These are phyloP conservation scores for Coronaproctus castanopsis DNA, from an alignment of 2,888 invertebrate species.

Conservation along the genomic window DNA sequence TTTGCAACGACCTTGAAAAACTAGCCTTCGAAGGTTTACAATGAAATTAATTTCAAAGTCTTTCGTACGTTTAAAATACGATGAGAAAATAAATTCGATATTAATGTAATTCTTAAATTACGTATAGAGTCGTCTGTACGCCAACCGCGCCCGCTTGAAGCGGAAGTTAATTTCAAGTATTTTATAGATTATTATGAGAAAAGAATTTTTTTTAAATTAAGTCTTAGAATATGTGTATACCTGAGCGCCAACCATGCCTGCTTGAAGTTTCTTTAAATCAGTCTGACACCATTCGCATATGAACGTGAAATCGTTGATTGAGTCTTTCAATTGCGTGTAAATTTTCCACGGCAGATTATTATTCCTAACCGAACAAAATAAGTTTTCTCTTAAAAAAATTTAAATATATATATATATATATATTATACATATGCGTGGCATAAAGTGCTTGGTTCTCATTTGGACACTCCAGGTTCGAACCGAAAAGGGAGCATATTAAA, in stretches of 20 bases:
- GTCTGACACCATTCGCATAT: conserved; percentile 1
- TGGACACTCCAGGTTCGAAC: not conserved
- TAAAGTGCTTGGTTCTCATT: not conserved
- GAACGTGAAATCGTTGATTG: conserved; percentile 1
- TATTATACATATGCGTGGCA: not conserved
- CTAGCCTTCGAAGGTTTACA: too few species aligned
- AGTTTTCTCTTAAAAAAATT: not conserved
- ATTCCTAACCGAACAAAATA: not conserved
- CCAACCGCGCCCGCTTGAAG: too few species aligned
- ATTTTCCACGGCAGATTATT: not conserved
- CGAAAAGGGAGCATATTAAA: too few species aligned
- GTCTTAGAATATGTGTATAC: not conserved
- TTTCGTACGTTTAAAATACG: too few species aligned
- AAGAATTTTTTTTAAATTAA: too few species aligned
- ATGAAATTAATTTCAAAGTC: too few species aligned
- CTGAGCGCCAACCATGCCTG: conserved; percentile 6
- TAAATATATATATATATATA: not conserved
- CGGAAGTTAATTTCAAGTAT: too few species aligned
- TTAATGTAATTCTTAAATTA: too few species aligned
- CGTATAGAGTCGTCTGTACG: too few species aligned
- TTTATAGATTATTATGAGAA: too few species aligned
- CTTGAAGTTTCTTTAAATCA: conserved; percentile 3
- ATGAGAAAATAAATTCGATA: too few species aligned
- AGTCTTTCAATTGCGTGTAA: not conserved
- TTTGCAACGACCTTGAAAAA: too few species aligned